Conservation (phyloP, 2,797 vertebrate genomes). For the Rhyacichthys aspro region DNA sequence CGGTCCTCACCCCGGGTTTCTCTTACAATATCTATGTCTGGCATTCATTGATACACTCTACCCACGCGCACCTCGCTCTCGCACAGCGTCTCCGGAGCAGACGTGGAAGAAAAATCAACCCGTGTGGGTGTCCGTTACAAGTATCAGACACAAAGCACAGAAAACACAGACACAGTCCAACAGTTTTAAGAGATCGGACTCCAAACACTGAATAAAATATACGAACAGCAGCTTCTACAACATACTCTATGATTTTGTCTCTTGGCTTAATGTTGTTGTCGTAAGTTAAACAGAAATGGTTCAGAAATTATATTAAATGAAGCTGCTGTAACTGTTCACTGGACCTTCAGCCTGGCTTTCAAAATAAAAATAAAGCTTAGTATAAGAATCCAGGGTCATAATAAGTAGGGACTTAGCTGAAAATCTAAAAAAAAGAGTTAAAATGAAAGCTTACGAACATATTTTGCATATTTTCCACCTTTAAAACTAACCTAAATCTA, state of each 20-base stretch:
- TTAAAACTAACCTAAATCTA: too few relatives aligned
- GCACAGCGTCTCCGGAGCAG: constrained; percentile 28
- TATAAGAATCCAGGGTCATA: too few relatives aligned
- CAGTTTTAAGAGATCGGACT: constrained; percentile 11
- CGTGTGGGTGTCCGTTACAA: constrained; percentile 26
- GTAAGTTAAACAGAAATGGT: too few relatives aligned
- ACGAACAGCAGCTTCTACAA: neutral
- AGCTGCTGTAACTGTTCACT: neutral
- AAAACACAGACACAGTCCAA: constrained; percentile 14
- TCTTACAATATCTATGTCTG: constrained; percentile 71
- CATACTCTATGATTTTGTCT: neutral
- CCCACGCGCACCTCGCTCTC: constrained; percentile 9
- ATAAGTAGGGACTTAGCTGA: too few relatives aligned
- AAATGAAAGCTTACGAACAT: too few relatives aligned
- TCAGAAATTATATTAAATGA: neutral
- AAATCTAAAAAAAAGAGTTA: too few relatives aligned
- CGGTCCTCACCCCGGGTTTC: constrained; percentile 53
- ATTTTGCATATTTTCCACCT: too few relatives aligned
- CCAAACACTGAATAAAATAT: constrained; percentile 4
- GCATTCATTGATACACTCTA: constrained; percentile 46
- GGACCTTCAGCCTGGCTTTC: too few relatives aligned
- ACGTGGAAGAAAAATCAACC: constrained; percentile 25
- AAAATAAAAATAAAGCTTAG: too few relatives aligned
- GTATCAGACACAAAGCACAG: constrained; percentile 4
- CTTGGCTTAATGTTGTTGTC: too few relatives aligned